phyloP scores from a whole-genome alignment of 2,797 vertebrate species.

The Ataeniobius toweri region DNA sequence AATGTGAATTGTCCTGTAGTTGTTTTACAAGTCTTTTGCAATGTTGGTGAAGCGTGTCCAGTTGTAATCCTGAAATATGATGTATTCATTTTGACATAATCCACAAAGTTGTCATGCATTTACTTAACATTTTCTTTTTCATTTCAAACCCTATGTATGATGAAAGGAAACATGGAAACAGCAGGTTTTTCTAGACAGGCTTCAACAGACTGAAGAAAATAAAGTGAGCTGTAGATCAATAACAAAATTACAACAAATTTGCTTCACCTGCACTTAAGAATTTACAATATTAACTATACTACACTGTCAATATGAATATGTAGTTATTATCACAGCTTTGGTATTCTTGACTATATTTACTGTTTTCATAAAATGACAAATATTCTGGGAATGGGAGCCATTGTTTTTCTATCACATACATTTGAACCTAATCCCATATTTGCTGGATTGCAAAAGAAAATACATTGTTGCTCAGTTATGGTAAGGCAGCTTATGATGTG shows the following conservation, averaged over 20 bases:
- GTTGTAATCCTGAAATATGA: neutral
- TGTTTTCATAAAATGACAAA: constrained; percentile 1
- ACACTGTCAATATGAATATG: neutral
- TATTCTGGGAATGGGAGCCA: neutral
- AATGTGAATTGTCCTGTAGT: too few relatives aligned
- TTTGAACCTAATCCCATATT: constrained; percentile 2
- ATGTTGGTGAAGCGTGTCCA: too few relatives aligned
- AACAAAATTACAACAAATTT: neutral
- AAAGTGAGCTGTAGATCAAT: neutral
- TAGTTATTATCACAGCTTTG: constrained; percentile 5
- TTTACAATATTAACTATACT: neutral
- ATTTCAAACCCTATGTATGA: neutral
- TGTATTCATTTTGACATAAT: neutral
- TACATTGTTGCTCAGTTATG: constrained; percentile 1
- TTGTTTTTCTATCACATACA: neutral
- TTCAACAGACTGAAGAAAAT: neutral
- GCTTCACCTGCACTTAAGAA: neutral
- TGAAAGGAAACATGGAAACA: neutral
- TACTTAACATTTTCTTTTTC: neutral
- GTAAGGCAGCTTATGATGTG: constrained; percentile 7
- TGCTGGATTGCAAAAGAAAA: constrained; percentile 13
- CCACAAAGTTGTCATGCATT: neutral
- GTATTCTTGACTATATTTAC: neutral
- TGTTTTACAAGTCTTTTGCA: neutral
- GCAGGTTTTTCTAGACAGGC: neutral